Evolutionary conservation across 2,888 invertebrate genomes (phyloP).

Genomic region (Conops quadrifasciatus): DNA sequence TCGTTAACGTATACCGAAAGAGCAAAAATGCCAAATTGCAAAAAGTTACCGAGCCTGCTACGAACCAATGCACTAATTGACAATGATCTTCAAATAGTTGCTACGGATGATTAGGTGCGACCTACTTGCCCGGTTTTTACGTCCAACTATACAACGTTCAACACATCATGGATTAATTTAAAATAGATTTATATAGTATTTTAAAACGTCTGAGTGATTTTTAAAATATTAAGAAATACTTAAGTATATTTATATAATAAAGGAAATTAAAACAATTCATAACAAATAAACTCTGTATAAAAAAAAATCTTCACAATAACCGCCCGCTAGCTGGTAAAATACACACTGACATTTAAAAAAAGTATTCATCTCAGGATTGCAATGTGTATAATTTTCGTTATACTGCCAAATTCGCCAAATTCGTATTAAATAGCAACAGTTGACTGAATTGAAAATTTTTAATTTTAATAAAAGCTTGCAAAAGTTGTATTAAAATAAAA

Average conservation of each 20-base stretch:
- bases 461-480: no score
- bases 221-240: neutral
- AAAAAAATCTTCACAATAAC: no score
- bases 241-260: neutral
- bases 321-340: neutral
- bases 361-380: neutral
- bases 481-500: no score
- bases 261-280: no score
- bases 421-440: neutral
- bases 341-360: neutral
- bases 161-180: neutral
- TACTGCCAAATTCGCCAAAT: neutral
- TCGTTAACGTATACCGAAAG: neutral
- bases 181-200: neutral
- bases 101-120: neutral
- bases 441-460: no score
- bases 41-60: neutral
- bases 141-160: neutral
- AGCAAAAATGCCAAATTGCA: neutral
- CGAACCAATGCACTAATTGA: neutral
- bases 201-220: no score
- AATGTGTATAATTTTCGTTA: neutral
- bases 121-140: no score
- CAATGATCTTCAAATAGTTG: slow-evolving; percentile 27
- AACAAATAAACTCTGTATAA: no score